phyloP scores from a whole-genome alignment of 2,113 vertebrate species.

The Elanoides forficatus region DNA sequence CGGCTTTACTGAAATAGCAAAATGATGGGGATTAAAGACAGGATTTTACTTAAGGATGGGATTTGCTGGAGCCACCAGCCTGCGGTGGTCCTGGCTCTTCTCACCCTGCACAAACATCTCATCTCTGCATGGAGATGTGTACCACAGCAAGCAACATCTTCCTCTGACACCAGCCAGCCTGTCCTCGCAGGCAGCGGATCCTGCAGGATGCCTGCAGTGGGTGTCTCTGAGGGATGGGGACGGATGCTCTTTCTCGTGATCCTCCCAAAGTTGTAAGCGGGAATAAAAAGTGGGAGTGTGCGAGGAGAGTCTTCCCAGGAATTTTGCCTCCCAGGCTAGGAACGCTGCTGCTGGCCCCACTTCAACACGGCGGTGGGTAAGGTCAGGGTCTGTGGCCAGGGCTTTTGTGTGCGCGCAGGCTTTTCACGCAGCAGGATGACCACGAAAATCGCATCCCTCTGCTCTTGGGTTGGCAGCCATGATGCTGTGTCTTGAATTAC shows the following conservation, averaged over 20 bases:
- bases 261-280: neutral
- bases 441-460: neutral
- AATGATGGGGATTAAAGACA: neutral
- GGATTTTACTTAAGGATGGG: neutral
- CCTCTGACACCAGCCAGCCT: neutral
- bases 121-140: neutral
- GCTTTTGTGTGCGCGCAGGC: rapidly evolving
- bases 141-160: neutral
- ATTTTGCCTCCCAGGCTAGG: neutral
- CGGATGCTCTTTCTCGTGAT: neutral
- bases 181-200: neutral
- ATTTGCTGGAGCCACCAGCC: neutral
- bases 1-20: neutral
- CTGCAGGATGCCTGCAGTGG: rapidly evolving
- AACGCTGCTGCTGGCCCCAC: neutral
- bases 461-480: neutral
- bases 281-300: neutral
- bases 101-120: neutral
- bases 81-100: neutral
- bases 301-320: neutral
- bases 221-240: neutral
- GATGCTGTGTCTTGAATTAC: no score
- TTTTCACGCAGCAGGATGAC: neutral
- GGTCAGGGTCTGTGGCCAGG: rapidly evolving
- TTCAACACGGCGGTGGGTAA: rapidly evolving